Conservation (phyloP, 2,888 invertebrate genomes). For the Apantesis nais region DNA sequence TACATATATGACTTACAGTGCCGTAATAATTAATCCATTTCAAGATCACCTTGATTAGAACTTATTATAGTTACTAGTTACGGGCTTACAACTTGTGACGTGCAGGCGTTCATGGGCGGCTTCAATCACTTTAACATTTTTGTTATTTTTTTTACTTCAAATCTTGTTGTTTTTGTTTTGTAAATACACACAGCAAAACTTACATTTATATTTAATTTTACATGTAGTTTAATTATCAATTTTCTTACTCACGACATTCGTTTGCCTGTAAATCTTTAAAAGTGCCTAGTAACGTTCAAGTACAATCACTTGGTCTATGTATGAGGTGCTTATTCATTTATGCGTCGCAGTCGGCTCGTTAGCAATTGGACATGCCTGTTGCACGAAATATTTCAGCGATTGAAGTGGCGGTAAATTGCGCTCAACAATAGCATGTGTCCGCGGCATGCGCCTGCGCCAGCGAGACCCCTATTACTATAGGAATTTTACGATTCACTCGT, state of each 20-base stretch:
- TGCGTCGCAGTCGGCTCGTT: slow-evolving; percentile 83
- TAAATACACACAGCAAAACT: not conserved
- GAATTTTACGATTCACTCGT: slow-evolving; percentile 81
- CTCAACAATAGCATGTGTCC: slow-evolving; percentile 77
- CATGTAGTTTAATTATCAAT: slow-evolving; percentile 12
- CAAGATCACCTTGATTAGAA: too few relatives aligned
- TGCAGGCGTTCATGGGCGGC: too few relatives aligned
- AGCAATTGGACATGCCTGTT: slow-evolving; percentile 85
- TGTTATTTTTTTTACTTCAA: not conserved
- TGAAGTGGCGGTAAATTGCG: slow-evolving; percentile 84
- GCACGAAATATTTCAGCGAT: slow-evolving; percentile 86
- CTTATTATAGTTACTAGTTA: too few relatives aligned
- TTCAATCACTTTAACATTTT: too few relatives aligned
- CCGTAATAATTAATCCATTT: too few relatives aligned
- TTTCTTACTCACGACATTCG: slow-evolving; percentile 25
- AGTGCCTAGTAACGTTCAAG: slow-evolving; percentile 50
- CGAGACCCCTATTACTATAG: slow-evolving; percentile 73
- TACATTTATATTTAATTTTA: not conserved
- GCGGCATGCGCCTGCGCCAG: slow-evolving; percentile 55
- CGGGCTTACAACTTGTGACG: too few relatives aligned
- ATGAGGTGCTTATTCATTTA: slow-evolving; percentile 83
- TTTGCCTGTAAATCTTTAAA: slow-evolving; percentile 39
- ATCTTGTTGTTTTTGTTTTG: not conserved
- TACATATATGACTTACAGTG: not conserved
- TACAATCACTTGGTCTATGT: slow-evolving; percentile 70